Evolutionary conservation across 2,797 vertebrate species (phyloP), one percentile per base, ranked within the genome.

Genomic region (Streptopelia turtur): DNA sequence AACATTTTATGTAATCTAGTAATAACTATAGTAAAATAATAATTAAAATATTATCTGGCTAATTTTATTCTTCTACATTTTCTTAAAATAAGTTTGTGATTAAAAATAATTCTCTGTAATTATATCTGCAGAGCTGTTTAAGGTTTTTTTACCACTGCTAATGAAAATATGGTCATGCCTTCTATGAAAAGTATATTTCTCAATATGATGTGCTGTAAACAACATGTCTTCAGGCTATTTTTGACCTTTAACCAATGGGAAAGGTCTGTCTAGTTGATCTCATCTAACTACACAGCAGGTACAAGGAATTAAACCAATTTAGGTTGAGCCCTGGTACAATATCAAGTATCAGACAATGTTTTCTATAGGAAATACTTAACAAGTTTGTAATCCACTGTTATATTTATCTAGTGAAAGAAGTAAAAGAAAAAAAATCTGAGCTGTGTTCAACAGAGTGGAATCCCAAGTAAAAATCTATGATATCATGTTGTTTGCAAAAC

Each of bases 171-270:
- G 50, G 28, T 41, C 79, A 57, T 91, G 52, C n/a, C 57, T 95
- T 93, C 92, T 87, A 86, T 43, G 63, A 95, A 95, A 92, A 96
- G 75, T 95, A 75, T 87, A 86, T 98, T 96, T 96, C 98, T 97
- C 97, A 97, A 98, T 95, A 97, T 98, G 97, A 98, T 98, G 98
- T 98, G 98, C 97, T 98, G 97, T 98, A 98, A 98, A 96, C 98
- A 97, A 98, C 97, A 97, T 97, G 97, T 95, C 97, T 86, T 93
- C 77, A 97, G 97, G 97, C 97, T 95, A 98, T 97, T 98, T 97
- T 98, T 98, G 98, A 99, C 98, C 98, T 99, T 98, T 98, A 98
- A 98, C 97, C 98, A 98, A 98, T 98, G 97, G 97, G 98, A 98
- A 97, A 94, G 95, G 96, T 98, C 96, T 98, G 97, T 98, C 98